Percentiles rank a stretch among this genome's conserved stretches.
These are phyloP conservation scores for Pachyramphus minor DNA, from an alignment of 2,113 vertebrate species.

Conservation along the genomic window DNA sequence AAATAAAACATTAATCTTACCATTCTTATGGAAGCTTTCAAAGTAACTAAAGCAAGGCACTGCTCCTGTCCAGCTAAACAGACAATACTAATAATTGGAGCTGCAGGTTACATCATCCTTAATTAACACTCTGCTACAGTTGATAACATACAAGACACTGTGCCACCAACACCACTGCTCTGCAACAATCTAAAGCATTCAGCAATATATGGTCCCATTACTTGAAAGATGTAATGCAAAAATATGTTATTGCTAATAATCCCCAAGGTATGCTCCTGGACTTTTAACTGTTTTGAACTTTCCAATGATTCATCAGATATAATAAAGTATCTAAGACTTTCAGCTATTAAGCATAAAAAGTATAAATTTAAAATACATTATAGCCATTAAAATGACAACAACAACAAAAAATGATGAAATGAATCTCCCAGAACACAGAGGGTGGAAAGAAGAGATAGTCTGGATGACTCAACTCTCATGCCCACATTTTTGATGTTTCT, in stretches of 20 bases:
- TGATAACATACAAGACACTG: constrained; percentile 61
- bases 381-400: neutral
- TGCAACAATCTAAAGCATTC: constrained; percentile 43
- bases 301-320: neutral
- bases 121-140: constrained; percentile 79
- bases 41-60: constrained; percentile 68
- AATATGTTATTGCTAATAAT: neutral
- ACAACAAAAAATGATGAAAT: neutral
- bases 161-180: constrained; percentile 51
- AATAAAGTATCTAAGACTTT: neutral
- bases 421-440: neutral
- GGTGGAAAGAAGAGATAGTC: accelerated
- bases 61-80: constrained; percentile 70
- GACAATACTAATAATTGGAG: constrained; percentile 68
- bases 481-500: neutral
- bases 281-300: neutral
- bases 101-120: constrained; percentile 67
- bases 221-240: neutral
- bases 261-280: neutral
- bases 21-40: constrained; percentile 57
- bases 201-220: constrained; percentile 8
- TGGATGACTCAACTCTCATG: accelerated
- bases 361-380: neutral
- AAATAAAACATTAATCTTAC: constrained; percentile 77
- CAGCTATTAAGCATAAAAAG: neutral